A percentile compares a stretch with the other conserved stretches of the same genome.
Conservation (phyloP, 2,888 invertebrate genomes). For the Apamea epomidion region DNA sequence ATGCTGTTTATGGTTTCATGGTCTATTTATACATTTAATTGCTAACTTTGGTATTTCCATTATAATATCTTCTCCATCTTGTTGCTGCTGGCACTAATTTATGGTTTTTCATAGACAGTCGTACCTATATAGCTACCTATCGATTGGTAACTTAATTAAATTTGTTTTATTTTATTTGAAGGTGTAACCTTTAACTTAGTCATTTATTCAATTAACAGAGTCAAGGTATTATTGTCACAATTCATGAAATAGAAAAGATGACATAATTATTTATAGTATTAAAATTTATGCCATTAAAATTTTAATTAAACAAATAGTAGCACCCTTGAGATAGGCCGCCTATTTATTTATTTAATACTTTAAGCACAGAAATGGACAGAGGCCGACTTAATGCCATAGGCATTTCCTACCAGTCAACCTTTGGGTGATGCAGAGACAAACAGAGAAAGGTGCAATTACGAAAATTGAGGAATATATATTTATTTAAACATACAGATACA, state of each 20-base stretch:
- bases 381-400: no score
- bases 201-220: conserved; percentile 25
- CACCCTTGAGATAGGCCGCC: not conserved
- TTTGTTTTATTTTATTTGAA: conserved; percentile 29
- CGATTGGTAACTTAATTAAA: not conserved
- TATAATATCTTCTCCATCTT: conserved; percentile 25
- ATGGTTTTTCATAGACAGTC: conserved; percentile 21
- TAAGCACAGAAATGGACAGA: no score
- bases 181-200: not conserved
- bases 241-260: not conserved
- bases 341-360: not conserved
- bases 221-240: not conserved
- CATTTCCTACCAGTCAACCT: no score
- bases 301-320: not conserved
- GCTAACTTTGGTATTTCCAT: conserved; percentile 3
- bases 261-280: not conserved
- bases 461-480: no score
- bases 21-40: conserved; percentile 31
- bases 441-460: no score
- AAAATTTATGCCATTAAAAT: not conserved
- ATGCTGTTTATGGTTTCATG: conserved; percentile 23
- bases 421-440: no score
- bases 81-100: conserved; percentile 26
- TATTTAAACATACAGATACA: no score
- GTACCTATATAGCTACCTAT: not conserved